phyloP scores from a whole-genome alignment of 2,797 vertebrate species.

The Tangara arthus region DNA sequence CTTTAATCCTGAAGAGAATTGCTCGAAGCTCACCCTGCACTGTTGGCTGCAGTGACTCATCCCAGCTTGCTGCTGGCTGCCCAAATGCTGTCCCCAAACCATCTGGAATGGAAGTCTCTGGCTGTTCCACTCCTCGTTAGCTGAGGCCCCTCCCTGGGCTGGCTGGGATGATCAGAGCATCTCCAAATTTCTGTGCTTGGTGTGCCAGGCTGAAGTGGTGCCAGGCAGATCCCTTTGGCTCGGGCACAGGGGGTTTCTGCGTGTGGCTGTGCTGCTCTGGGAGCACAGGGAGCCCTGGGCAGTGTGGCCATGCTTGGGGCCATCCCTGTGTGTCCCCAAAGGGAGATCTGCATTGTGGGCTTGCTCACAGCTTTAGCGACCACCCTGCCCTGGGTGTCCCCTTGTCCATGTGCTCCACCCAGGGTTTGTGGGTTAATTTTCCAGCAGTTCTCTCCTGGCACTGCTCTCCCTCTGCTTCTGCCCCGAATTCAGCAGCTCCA shows the following conservation, averaged over 20 bases:
- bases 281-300: not conserved
- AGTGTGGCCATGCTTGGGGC: accelerated
- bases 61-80: not conserved
- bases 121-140: not conserved
- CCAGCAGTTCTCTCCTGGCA: not conserved
- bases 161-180: not conserved
- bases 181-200: not conserved
- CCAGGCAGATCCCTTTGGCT: not conserved
- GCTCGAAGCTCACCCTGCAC: not conserved
- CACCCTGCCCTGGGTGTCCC: not conserved
- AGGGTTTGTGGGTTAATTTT: accelerated
- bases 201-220: not conserved
- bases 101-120: not conserved
- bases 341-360: not conserved
- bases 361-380: not conserved
- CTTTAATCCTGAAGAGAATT: not conserved
- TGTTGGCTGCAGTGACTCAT: conserved; percentile 19
- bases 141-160: not conserved
- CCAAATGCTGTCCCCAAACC: conserved; percentile 15
- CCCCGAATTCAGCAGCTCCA: not conserved
- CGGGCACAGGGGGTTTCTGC: accelerated
- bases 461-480: not conserved
- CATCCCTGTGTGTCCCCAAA: not conserved
- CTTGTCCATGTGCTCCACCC: not conserved
- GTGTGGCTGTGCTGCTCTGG: not conserved